Base-by-base conservation (phyloP, 2,888 invertebrate genomes). In the Agrochola lychnidis region DNA sequence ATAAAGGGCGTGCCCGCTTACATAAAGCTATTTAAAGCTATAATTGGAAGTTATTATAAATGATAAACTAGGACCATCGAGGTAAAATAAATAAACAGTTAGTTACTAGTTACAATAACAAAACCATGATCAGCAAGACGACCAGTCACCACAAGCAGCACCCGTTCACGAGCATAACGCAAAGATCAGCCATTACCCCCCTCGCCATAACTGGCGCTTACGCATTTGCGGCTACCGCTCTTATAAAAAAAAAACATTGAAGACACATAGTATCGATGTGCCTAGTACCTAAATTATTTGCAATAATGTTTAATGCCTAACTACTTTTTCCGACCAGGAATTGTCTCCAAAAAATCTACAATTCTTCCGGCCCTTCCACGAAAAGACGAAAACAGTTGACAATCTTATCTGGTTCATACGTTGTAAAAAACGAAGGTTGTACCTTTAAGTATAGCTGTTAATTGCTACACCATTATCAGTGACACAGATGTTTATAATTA, bases 401-500 rank as follows among this genome's bases (percentile, higher is more conserved):
- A 68, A 61, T 66, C 42, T 79, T 75, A 56, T 69, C 74, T 66
- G 42, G 42, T 67, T 40, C 67, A 48, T 40, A 25, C 4, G 48
- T 70, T 30, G 19, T 80, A 40, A 56, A 73, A 80, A 76, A 64
- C 4, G 42, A 76, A 76, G 73, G 82, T 70, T 59, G 48, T 30
- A 16, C 22, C 63, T 79, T 63, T 45, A 67, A 45, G n/a, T 72
- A 42, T 22, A 70, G 36, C 14, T 69, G 36, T 61, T 71, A 71
- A 81, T 81, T 85, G 45, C 72, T 56, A 45, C 61, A 30, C 25
- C 25, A 75, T 84, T 81, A 84, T 64, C 73, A 69, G 53, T 78
- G 81, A 71, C 85, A 87, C 78, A 78, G 76, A 82, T 85, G 62
- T 30, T 64, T 9, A 57, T 53, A 81, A 70, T 75, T 75, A 85